These are phyloP conservation scores for Digitonthophagus gazella DNA, from an alignment of 2,888 invertebrate species.

Conservation along the genomic window DNA sequence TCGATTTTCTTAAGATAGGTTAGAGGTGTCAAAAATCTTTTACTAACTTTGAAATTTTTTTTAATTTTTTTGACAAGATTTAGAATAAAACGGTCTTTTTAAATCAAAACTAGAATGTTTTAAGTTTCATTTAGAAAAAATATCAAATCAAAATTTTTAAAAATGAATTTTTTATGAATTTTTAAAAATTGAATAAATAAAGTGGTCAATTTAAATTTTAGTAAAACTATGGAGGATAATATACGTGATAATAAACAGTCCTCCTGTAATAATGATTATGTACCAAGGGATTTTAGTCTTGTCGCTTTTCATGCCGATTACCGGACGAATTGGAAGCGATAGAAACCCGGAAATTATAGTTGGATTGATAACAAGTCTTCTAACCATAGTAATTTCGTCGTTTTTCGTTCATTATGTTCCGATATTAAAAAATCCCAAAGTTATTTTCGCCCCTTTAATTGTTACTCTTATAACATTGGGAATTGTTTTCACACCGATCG, in stretches of 20 bases:
- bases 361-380: slow-evolving; percentile 45
- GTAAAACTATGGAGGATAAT: slow-evolving; percentile 43
- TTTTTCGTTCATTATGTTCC: slow-evolving; percentile 38
- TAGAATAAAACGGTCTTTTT: too few species aligned
- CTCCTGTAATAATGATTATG: slow-evolving; percentile 41
- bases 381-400: slow-evolving; percentile 47
- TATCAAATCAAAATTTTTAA: too few species aligned
- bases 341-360: slow-evolving; percentile 52
- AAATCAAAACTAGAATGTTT: too few species aligned
- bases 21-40: too few species aligned
- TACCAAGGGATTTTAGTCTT: slow-evolving; percentile 37
- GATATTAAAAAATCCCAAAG: slow-evolving; percentile 17
- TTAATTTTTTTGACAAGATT: too few species aligned
- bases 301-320: slow-evolving; percentile 47
- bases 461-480: slow-evolving; percentile 19
- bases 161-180: too few species aligned
- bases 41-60: too few species aligned
- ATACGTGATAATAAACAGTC: slow-evolving; percentile 39
- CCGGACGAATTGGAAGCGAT: slow-evolving; percentile 49
- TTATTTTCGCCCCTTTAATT: slow-evolving; percentile 19
- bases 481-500: slow-evolving; percentile 22
- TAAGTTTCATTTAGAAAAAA: too few species aligned
- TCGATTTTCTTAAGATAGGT: too few species aligned
- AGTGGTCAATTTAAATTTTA: too few species aligned
- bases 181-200: too few species aligned